Conservation (phyloP, 2,888 invertebrate species). For the Aporophyla nigra region DNA sequence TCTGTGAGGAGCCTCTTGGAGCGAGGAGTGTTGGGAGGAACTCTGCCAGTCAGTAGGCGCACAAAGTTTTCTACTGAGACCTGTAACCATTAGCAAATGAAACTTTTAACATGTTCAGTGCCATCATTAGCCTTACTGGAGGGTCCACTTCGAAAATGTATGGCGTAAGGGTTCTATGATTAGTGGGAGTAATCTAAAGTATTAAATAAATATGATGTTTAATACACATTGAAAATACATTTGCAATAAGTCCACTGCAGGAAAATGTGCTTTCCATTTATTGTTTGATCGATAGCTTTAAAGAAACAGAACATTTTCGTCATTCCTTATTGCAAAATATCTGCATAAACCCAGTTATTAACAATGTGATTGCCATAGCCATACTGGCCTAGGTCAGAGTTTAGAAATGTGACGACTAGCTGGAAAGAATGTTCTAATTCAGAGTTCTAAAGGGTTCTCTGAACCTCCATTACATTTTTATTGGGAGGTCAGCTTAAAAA, state of each 20-base stretch:
- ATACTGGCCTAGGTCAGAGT: not conserved
- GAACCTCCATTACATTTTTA: too few relatives aligned
- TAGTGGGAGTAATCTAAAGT: too few relatives aligned
- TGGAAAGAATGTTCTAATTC: too few relatives aligned
- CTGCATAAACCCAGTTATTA: not conserved
- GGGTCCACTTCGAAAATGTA: too few relatives aligned
- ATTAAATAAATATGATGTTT: not conserved
- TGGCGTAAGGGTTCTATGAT: too few relatives aligned
- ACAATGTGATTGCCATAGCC: not conserved
- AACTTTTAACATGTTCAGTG: not conserved
- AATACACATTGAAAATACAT: not conserved
- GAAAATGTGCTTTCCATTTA: not conserved
- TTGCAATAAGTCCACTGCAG: not conserved
- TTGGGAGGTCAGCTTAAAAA: too few relatives aligned
- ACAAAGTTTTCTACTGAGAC: constrained; percentile 99
- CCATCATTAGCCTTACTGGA: too few relatives aligned
- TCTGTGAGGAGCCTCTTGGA: constrained; percentile 98
- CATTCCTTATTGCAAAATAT: not conserved
- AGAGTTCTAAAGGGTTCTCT: too few relatives aligned
- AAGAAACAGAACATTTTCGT: not conserved
- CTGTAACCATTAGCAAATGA: constrained; percentile 81
- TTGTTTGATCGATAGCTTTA: not conserved
- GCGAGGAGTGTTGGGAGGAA: constrained; percentile 97
- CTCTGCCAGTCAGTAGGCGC: constrained; percentile 97
- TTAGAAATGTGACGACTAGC: too few relatives aligned